phyloP scores from a whole-genome alignment of 2,888 invertebrate genomes.

The Melanostoma mellinum region DNA sequence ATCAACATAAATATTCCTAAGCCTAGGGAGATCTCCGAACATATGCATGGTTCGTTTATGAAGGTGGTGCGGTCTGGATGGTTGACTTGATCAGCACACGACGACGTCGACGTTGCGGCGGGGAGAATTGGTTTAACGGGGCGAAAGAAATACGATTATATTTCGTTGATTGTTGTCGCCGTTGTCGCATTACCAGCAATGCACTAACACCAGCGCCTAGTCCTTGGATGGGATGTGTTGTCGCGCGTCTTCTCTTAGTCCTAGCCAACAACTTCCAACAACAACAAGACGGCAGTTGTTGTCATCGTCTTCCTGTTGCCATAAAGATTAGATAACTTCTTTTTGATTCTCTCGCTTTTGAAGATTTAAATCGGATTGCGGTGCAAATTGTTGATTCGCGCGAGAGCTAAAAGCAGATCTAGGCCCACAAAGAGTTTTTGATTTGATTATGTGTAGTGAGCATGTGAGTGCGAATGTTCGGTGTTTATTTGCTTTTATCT shows the following conservation, averaged over 20 bases:
- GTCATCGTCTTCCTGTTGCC: slow-evolving; percentile 71
- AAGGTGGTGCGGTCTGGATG: slow-evolving; percentile 60
- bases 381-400: slow-evolving; percentile 66
- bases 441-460: slow-evolving; percentile 58
- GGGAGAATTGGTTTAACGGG: slow-evolving; percentile 52
- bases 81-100: slow-evolving; percentile 22
- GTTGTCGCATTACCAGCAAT: slow-evolving; percentile 67
- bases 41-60: slow-evolving; percentile 60
- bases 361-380: slow-evolving; percentile 65
- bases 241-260: slow-evolving; percentile 45
- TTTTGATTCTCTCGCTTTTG: slow-evolving; percentile 55
- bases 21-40: slow-evolving; percentile 57
- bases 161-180: slow-evolving; percentile 72
- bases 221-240: slow-evolving; percentile 60
- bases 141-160: slow-evolving; percentile 72
- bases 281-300: slow-evolving; percentile 68
- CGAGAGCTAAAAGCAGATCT: slow-evolving; percentile 23
- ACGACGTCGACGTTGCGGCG: neutral
- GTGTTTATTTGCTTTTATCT: slow-evolving; percentile 18
- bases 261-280: slow-evolving; percentile 15
- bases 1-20: slow-evolving; percentile 74
- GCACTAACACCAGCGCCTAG: slow-evolving; percentile 35
- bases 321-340: slow-evolving; percentile 72
- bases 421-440: slow-evolving; percentile 38
- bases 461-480: slow-evolving; percentile 36